phyloP scores from a whole-genome alignment of 2,888 invertebrate species.

The Argyresthia goedartella region DNA sequence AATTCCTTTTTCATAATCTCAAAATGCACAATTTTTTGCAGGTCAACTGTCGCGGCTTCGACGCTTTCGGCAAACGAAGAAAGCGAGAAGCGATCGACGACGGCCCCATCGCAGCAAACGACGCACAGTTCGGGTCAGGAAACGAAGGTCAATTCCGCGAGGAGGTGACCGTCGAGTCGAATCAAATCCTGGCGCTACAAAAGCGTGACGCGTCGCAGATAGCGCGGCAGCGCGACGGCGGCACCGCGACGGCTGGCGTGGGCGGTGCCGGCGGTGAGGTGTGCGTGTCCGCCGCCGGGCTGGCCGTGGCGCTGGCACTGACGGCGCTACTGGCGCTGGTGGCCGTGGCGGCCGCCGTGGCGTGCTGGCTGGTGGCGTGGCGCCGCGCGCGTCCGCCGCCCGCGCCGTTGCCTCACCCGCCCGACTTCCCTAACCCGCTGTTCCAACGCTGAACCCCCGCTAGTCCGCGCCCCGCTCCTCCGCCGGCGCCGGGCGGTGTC shows the following conservation, averaged over 20 bases:
- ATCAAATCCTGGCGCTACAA: constrained; percentile 91
- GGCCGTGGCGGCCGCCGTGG: constrained; percentile 94
- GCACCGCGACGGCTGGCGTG: constrained; percentile 69
- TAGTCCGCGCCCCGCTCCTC: constrained; percentile 64
- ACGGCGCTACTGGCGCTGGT: constrained; percentile 92
- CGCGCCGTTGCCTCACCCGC: constrained; percentile 93
- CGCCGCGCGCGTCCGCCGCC: constrained; percentile 87
- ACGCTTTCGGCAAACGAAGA: constrained; percentile 88
- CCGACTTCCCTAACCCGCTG: constrained; percentile 94
- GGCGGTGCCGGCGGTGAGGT: constrained; percentile 79
- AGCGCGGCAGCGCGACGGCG: constrained; percentile 84
- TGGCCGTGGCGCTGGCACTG: constrained; percentile 92
- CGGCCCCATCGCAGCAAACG: constrained; percentile 55
- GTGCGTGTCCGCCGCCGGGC: constrained; percentile 93
- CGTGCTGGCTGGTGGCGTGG: constrained; percentile 96
- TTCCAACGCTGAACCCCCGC: constrained; percentile 72
- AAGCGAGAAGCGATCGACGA: constrained; percentile 74
- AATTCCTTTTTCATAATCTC: too few species aligned
- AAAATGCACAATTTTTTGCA: constrained; percentile 36
- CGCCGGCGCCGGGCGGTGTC: constrained; percentile 68
- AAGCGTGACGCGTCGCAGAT: constrained; percentile 83
- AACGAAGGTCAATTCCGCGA: constrained; percentile 88
- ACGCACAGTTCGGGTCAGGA: constrained; percentile 66
- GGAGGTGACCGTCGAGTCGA: constrained; percentile 93
- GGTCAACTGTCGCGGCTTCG: constrained; percentile 93